These are phyloP conservation scores for Anastrepha obliqua DNA, from an alignment of 1,140 invertebrate genomes.

Conservation along the genomic window DNA sequence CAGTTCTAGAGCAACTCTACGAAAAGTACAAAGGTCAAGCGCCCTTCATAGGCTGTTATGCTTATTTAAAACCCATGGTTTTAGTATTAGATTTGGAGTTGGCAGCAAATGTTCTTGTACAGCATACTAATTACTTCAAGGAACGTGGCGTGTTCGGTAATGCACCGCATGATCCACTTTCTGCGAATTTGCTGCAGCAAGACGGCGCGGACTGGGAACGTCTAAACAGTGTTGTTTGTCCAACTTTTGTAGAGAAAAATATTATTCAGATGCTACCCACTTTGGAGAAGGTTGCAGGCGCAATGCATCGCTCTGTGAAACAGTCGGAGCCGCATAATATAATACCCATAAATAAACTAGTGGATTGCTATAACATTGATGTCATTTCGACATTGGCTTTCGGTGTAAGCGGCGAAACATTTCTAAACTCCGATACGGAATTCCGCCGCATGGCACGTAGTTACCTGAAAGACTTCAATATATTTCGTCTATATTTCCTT, in stretches of 20 bases:
- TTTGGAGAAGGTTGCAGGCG: constrained; percentile 64
- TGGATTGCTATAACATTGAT: constrained; percentile 63
- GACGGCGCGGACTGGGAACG: constrained; percentile 76
- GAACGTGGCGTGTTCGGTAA: constrained; percentile 76
- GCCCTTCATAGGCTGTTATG: constrained; percentile 70
- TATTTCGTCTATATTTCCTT: constrained; percentile 63
- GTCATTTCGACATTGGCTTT: constrained; percentile 64
- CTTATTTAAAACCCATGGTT: constrained; percentile 64
- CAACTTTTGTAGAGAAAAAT: constrained; percentile 77
- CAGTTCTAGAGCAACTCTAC: constrained; percentile 63
- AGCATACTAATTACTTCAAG: constrained; percentile 67
- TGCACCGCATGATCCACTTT: constrained; percentile 75
- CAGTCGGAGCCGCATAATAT: not conserved
- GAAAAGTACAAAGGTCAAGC: constrained; percentile 63
- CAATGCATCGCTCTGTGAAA: constrained; percentile 58
- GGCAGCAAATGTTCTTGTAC: constrained; percentile 64
- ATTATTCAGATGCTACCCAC: constrained; percentile 75
- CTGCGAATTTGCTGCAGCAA: constrained; percentile 76
- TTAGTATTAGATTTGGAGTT: constrained; percentile 68
- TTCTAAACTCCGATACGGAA: constrained; percentile 73
- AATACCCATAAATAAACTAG: constrained; percentile 63
- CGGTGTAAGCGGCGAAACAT: constrained; percentile 62
- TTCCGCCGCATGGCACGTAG: constrained; percentile 67
- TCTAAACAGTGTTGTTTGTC: constrained; percentile 75
- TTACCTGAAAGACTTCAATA: constrained; percentile 63